Evolutionary conservation across 2,797 vertebrate genomes (phyloP).

Genomic region (Semaprochilodus insignis): DNA sequence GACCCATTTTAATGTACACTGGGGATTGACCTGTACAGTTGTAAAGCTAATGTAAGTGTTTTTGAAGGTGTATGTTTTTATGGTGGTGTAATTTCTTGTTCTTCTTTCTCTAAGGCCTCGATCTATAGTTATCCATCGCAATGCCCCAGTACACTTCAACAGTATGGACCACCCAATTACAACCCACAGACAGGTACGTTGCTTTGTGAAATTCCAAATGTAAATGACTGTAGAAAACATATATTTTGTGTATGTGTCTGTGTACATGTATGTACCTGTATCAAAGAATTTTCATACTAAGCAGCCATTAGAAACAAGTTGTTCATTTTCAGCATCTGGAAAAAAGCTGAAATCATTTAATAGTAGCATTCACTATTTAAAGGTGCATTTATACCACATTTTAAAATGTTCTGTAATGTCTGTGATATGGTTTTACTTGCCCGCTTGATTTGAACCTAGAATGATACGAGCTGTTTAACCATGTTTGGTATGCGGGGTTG

Average conservation of each 20-base stretch:
- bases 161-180: conserved; percentile 82
- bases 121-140: conserved; percentile 89
- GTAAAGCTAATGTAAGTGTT: neutral
- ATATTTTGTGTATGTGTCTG: neutral
- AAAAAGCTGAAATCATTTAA: too few relatives aligned
- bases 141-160: conserved; percentile 93
- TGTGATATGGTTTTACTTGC: too few relatives aligned
- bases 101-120: conserved; percentile 80
- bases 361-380: too few relatives aligned
- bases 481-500: too few relatives aligned
- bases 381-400: too few relatives aligned
- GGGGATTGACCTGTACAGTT: neutral
- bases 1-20: neutral
- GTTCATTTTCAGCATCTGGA: too few relatives aligned
- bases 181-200: conserved; percentile 81
- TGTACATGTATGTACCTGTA: neutral
- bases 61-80: neutral
- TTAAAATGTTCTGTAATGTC: too few relatives aligned
- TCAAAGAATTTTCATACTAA: too few relatives aligned
- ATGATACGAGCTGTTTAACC: too few relatives aligned
- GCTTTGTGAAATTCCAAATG: conserved; percentile 32
- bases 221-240: neutral
- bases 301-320: too few relatives aligned
- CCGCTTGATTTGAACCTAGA: too few relatives aligned
- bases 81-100: neutral